A percentile compares a stretch with the other conserved stretches of the same genome.
These are phyloP conservation scores for Macrochelys suwanniensis DNA, from an alignment of 2,797 vertebrate species.

Conservation along the genomic window DNA sequence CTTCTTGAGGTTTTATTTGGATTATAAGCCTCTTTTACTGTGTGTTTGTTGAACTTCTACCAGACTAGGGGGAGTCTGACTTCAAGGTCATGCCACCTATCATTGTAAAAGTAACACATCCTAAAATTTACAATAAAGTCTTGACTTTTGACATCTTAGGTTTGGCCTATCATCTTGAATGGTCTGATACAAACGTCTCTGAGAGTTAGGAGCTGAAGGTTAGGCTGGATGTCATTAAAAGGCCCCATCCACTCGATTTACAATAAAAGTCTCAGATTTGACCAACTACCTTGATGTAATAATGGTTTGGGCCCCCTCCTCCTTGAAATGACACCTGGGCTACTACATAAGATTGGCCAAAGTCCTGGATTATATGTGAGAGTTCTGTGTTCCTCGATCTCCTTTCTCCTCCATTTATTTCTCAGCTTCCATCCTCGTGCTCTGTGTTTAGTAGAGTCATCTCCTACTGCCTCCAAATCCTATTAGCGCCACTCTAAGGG, in stretches of 20 bases:
- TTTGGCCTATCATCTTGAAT: not conserved
- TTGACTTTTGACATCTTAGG: not conserved
- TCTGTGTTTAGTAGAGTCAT: not conserved
- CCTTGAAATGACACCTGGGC: conserved; percentile 18
- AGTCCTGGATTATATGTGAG: not conserved
- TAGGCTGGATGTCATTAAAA: conserved; percentile 59
- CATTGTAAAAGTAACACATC: not conserved
- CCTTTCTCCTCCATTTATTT: not conserved
- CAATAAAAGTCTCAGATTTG: conserved; percentile 72
- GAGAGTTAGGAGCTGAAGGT: not conserved
- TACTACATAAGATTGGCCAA: not conserved
- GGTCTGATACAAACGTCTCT: conserved; percentile 17
- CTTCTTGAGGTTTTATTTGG: not conserved
- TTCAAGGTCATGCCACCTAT: conserved; percentile 45
- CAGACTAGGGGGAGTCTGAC: not conserved
- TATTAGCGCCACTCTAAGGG: not conserved
- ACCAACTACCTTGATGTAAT: conserved; percentile 65
- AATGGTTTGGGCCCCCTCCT: conserved; percentile 25
- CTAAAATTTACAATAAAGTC: conserved; percentile 30
- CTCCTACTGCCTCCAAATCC: not conserved
- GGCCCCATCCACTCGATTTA: conserved; percentile 66
- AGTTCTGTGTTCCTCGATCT: not conserved
- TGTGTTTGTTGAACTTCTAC: conserved; percentile 24
- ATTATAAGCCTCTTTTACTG: conserved; percentile 20
- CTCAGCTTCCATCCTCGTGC: not conserved